Percentiles rank a stretch among this genome's conserved stretches.
These are phyloP conservation scores for Girardinichthys multiradiatus DNA, from an alignment of 2,113 vertebrate genomes.

Conservation along the genomic window DNA sequence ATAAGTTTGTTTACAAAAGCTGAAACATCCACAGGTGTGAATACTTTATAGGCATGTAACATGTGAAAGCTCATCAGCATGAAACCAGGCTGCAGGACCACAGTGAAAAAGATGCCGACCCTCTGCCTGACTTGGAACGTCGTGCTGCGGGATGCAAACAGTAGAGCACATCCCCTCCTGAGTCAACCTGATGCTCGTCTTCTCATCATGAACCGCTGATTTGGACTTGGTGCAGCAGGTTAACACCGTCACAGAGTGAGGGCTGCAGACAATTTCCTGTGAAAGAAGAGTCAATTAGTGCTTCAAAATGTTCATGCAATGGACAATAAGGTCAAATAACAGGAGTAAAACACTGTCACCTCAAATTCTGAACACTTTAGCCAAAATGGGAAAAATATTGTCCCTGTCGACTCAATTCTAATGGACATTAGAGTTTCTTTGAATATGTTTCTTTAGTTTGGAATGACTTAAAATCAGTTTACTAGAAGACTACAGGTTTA, in stretches of 20 bases:
- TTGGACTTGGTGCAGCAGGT: constrained; percentile 81
- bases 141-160: constrained; percentile 75
- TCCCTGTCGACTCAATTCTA: too few relatives aligned
- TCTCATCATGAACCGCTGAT: constrained; percentile 86
- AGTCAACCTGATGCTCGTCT: constrained; percentile 76
- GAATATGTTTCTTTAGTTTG: too few relatives aligned
- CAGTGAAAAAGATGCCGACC: constrained; percentile 71
- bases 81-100: not conserved
- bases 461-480: too few relatives aligned
- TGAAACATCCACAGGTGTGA: too few relatives aligned
- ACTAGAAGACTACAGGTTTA: too few relatives aligned
- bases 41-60: not conserved
- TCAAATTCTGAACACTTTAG: too few relatives aligned
- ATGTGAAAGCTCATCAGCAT: not conserved
- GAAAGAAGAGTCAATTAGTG: not conserved
- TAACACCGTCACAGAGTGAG: constrained; percentile 83
- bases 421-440: too few relatives aligned
- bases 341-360: too few relatives aligned
- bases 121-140: constrained; percentile 81
- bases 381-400: too few relatives aligned
- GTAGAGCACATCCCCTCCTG: constrained; percentile 84
- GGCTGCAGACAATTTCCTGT: constrained; percentile 87
- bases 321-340: too few relatives aligned
- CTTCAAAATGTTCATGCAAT: not conserved
- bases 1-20: too few relatives aligned